Evolutionary conservation across 2,888 invertebrate species (phyloP), one percentile per base, ranked within the genome.

Genomic region (Syrphus vitripennis): DNA sequence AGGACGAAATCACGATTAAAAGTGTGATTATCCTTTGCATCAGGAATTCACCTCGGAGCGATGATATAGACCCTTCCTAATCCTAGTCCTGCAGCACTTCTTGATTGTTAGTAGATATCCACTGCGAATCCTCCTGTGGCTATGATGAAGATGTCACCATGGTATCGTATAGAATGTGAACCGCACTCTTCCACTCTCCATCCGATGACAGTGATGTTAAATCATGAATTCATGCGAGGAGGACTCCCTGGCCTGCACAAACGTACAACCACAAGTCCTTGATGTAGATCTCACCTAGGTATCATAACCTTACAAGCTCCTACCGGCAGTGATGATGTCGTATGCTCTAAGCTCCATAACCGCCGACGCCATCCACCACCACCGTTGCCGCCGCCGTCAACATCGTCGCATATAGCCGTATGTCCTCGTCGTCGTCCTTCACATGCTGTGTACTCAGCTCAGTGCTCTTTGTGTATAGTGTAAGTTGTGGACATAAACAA

Each of bases 11-110:
- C 91, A 91, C 91, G 91, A 91, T 91, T 91, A 91, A 91, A 91
- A 91, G 91, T 91, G 91, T 90, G 91, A 91, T 91, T 91, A 91
- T 91, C 91, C 91, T 90, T 91, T 91, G 89, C 77, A 78, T 70
- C 69, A 48, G 77, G 67, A 69, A 42, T 53, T 34, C 31, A 37
- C 69, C 81, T 55, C 50, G 29, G 26, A 55, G 84, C 84, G 53
- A 81, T 61, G 67, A 84, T 71, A 84, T 76, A 75, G 75, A 84
- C 72, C 67, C 72, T 57, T 82, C 31, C 57, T 53, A 57, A 69
- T 69, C 55, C 61, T 34, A 10, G 61, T 55, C 71, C 71, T 61
- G 24, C 55, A 70, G 77, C 72, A 50, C 14, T 74, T 74, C 76
- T 86, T 82, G 55, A 72, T 67, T 40, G 71, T 72, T 59, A 63